A percentile compares a stretch with the other conserved stretches of the same genome.
These are phyloP conservation scores for Coreius guichenoti DNA, from an alignment of 2,797 vertebrate genomes.

Conservation along the genomic window DNA sequence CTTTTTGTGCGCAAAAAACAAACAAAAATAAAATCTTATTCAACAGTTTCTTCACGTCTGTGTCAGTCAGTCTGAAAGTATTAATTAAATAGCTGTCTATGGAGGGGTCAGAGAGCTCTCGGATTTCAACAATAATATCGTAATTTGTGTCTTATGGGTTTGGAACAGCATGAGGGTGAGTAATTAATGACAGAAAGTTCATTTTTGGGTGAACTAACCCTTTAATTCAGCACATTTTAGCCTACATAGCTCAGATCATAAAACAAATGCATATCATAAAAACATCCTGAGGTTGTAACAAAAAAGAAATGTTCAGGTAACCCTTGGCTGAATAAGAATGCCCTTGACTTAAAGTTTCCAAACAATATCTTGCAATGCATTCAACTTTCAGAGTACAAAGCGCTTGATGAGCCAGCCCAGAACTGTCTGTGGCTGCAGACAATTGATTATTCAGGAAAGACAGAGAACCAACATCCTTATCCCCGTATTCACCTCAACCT, in stretches of 20 bases:
- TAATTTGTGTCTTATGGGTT: too few species aligned
- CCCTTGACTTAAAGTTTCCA: neutral
- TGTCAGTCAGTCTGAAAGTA: too few species aligned
- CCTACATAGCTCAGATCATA: neutral
- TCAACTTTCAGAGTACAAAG: neutral
- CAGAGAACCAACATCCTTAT: constrained; percentile 24
- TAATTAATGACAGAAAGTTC: too few species aligned
- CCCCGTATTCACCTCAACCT: constrained; percentile 5
- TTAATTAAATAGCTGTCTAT: too few species aligned
- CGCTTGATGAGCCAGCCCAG: neutral
- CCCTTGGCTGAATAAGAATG: neutral
- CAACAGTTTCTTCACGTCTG: too few species aligned
- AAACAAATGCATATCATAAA: neutral
- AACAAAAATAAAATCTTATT: too few species aligned
- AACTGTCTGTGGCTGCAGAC: constrained; percentile 13
- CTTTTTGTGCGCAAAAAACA: too few species aligned
- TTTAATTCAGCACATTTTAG: neutral
- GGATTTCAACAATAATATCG: too few species aligned
- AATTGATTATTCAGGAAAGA: constrained; percentile 14
- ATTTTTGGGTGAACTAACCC: too few species aligned
- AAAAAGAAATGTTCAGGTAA: neutral
- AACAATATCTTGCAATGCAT: neutral
- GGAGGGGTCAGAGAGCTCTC: too few species aligned
- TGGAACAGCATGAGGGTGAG: too few species aligned
- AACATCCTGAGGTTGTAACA: neutral